Percentiles rank a stretch among this genome's conserved stretches.
phyloP scores from a whole-genome alignment of 2,797 vertebrate species.

The Chelonia mydas region DNA sequence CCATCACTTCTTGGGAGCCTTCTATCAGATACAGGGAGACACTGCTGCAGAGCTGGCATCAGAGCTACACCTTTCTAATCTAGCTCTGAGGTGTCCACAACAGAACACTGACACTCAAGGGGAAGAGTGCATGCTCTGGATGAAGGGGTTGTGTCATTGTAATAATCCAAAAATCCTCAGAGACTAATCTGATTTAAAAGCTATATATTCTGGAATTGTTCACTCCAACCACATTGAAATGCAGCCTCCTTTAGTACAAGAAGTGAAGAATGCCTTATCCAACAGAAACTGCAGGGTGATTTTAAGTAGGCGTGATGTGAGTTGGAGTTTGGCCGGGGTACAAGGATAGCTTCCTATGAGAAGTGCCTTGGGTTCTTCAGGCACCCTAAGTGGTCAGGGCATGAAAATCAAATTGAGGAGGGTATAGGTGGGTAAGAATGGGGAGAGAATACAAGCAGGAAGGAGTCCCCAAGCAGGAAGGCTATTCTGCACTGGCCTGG shows the following conservation, averaged over 20 bases:
- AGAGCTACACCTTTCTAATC: too few relatives aligned
- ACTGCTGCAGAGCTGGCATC: background rate
- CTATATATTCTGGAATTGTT: slow-evolving; percentile 60
- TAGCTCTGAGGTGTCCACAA: background rate
- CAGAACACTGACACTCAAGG: slow-evolving; percentile 44
- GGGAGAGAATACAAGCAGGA: too few relatives aligned
- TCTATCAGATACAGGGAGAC: background rate
- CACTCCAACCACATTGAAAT: slow-evolving; percentile 35
- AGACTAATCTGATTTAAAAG: slow-evolving; percentile 52
- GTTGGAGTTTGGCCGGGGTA: background rate
- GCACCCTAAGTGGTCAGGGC: too few relatives aligned
- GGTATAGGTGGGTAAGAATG: too few relatives aligned
- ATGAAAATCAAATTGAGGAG: background rate
- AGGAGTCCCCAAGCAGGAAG: too few relatives aligned
- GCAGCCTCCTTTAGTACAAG: slow-evolving; percentile 65
- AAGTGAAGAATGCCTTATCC: slow-evolving; percentile 6
- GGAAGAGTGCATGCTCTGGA: slow-evolving; percentile 23
- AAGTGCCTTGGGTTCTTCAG: background rate
- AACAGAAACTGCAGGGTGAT: slow-evolving; percentile 59
- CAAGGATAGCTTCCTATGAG: background rate
- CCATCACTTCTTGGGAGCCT: background rate
- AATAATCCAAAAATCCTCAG: slow-evolving; percentile 50
- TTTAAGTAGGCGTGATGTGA: slow-evolving; percentile 43
- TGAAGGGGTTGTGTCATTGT: slow-evolving; percentile 44
- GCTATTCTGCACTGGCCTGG: too few relatives aligned